Conservation (phyloP, 2,888 invertebrate species). For the Adelphocoris suturalis region DNA sequence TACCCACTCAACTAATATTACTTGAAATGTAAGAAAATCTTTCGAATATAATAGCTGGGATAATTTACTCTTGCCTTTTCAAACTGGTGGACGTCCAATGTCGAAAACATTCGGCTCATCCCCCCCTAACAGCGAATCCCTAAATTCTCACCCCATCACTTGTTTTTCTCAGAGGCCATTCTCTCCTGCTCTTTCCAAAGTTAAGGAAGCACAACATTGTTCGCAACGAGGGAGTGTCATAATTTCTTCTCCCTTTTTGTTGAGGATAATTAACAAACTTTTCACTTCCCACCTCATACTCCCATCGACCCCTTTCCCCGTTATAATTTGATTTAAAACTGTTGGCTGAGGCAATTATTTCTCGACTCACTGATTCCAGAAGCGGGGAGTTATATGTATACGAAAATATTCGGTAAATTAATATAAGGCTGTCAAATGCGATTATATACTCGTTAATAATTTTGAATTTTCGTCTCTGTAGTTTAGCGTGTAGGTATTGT, state of each 20-base stretch:
- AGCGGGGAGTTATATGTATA: no score
- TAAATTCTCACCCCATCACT: neutral
- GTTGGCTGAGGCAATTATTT: slow-evolving; percentile 14
- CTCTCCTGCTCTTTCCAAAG: slow-evolving; percentile 23
- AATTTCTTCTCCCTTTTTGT: slow-evolving; percentile 10
- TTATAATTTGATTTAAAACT: slow-evolving; percentile 41
- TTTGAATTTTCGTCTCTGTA: no score
- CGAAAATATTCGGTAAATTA: no score
- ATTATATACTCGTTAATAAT: no score
- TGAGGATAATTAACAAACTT: slow-evolving; percentile 55
- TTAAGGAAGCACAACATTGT: slow-evolving; percentile 30
- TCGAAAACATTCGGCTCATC: neutral
- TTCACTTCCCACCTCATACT: slow-evolving; percentile 13
- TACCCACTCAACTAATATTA: no score
- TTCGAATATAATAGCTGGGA: neutral
- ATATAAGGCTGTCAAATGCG: no score
- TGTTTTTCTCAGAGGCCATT: neutral
- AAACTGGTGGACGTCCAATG: neutral
- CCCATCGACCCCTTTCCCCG: neutral
- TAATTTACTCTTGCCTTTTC: neutral
- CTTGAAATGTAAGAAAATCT: no score
- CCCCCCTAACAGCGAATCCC: neutral
- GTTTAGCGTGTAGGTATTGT: no score
- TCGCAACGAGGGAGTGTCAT: slow-evolving; percentile 33
- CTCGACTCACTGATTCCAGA: neutral